phyloP scores from a whole-genome alignment of 2,113 vertebrate genomes.

The Corythornis madagascariensis region DNA sequence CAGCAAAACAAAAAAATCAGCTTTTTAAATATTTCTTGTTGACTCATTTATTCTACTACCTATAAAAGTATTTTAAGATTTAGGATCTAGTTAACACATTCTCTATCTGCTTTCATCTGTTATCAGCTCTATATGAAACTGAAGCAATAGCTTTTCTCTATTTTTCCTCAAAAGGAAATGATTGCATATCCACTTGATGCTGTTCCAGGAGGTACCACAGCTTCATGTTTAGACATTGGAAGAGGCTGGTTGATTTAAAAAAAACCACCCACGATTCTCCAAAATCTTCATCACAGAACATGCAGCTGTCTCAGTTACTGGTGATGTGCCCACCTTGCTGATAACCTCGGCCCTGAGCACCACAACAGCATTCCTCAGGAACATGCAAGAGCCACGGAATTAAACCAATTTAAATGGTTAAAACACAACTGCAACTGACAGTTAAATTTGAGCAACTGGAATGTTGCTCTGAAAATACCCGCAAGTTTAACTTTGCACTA shows the following conservation, averaged over 20 bases:
- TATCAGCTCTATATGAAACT: not conserved
- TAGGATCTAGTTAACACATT: not conserved
- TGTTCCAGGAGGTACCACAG: not conserved
- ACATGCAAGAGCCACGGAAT: not conserved
- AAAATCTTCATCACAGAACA: not conserved
- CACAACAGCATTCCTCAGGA: not conserved
- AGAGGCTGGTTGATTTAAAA: not conserved
- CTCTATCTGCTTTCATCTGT: not conserved
- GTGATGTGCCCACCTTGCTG: rapidly evolving
- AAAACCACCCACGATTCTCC: not conserved
- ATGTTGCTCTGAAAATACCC: not conserved
- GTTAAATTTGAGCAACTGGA: not conserved
- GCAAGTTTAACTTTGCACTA: not conserved
- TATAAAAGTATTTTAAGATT: not conserved
- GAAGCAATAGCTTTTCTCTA: not conserved
- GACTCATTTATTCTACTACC: not conserved
- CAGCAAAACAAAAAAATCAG: not conserved
- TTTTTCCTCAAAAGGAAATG: not conserved
- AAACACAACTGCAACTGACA: not conserved
- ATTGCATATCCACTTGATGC: not conserved
- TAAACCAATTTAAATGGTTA: not conserved
- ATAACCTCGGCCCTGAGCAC: not conserved
- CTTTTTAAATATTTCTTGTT: not conserved
- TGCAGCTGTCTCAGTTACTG: not conserved
- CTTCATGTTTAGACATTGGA: not conserved